A percentile compares a stretch with the other conserved stretches of the same genome.
Conservation (phyloP, 1,140 invertebrate species). For the Chlorops oryzae region DNA sequence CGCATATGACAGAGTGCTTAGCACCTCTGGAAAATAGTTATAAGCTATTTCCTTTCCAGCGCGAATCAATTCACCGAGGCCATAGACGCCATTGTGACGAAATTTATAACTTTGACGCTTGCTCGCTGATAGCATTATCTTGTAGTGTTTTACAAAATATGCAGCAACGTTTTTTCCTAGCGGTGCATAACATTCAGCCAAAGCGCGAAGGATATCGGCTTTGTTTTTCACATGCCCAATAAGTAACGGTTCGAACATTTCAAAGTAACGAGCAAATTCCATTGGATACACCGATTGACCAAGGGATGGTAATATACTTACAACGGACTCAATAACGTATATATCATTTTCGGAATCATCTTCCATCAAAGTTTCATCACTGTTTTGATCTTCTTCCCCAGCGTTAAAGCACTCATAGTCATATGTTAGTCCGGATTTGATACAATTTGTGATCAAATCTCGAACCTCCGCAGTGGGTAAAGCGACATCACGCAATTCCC, state of each 20-base stretch:
- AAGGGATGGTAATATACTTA: constrained; percentile 66
- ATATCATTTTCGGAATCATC: constrained; percentile 73
- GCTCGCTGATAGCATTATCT: no score
- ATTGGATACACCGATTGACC: constrained; percentile 59
- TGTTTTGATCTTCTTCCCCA: constrained; percentile 53
- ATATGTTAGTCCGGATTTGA: constrained; percentile 59
- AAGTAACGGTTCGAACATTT: constrained; percentile 55
- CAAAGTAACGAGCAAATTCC: constrained; percentile 65
- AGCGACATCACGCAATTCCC: constrained; percentile 52
- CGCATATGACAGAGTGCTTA: constrained; percentile 60
- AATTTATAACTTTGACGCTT: no score
- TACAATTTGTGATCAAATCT: constrained; percentile 62
- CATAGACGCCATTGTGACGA: constrained; percentile 70
- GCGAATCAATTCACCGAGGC: constrained; percentile 65
- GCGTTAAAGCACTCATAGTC: constrained; percentile 44
- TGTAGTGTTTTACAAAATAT: constrained; percentile 58
- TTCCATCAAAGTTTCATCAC: constrained; percentile 63
- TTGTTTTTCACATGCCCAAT: not conserved
- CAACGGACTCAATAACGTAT: constrained; percentile 66
- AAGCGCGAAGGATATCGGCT: constrained; percentile 55
- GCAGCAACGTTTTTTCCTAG: constrained; percentile 53
- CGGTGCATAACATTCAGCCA: constrained; percentile 65
- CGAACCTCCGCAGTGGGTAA: constrained; percentile 57
- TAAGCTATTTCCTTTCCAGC: constrained; percentile 48
- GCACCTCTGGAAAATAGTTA: constrained; percentile 53